phyloP scores from a whole-genome alignment of 2,113 vertebrate genomes.

The Channa argus region DNA sequence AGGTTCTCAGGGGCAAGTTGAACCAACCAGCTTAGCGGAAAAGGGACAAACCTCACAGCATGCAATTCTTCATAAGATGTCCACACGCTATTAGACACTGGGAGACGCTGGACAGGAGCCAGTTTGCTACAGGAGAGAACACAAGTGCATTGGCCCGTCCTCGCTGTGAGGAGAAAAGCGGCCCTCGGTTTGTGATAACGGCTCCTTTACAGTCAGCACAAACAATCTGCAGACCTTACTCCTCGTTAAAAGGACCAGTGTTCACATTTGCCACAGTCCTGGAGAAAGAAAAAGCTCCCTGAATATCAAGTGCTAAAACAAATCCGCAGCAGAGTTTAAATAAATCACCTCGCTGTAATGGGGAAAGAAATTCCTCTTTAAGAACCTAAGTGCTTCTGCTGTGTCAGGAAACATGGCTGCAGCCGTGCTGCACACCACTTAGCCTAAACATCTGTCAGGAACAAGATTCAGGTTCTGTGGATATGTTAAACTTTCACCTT shows the following conservation, averaged over 20 bases:
- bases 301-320: constrained; percentile 46
- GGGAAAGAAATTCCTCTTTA: constrained; percentile 31
- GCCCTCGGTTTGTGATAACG: constrained; percentile 51
- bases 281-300: constrained; percentile 34
- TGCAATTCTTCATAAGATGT: constrained; percentile 48
- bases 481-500: constrained; percentile 15
- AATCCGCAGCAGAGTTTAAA: constrained; percentile 56
- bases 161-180: constrained; percentile 52
- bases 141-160: constrained; percentile 24
- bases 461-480: background rate
- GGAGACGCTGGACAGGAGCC: constrained; percentile 40
- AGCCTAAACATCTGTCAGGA: constrained; percentile 20
- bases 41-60: constrained; percentile 26
- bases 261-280: constrained; percentile 43
- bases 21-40: constrained; percentile 28
- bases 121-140: constrained; percentile 32
- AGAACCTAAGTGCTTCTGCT: constrained; percentile 24
- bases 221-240: constrained; percentile 47
- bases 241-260: constrained; percentile 15
- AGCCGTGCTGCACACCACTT: background rate
- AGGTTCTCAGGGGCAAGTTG: constrained; percentile 9
- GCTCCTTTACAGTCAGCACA: constrained; percentile 56
- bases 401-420: constrained; percentile 56
- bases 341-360: constrained; percentile 54
- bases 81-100: constrained; percentile 41